phyloP scores from a whole-genome alignment of 2,888 invertebrate genomes.

The Sympetrum striolatum region DNA sequence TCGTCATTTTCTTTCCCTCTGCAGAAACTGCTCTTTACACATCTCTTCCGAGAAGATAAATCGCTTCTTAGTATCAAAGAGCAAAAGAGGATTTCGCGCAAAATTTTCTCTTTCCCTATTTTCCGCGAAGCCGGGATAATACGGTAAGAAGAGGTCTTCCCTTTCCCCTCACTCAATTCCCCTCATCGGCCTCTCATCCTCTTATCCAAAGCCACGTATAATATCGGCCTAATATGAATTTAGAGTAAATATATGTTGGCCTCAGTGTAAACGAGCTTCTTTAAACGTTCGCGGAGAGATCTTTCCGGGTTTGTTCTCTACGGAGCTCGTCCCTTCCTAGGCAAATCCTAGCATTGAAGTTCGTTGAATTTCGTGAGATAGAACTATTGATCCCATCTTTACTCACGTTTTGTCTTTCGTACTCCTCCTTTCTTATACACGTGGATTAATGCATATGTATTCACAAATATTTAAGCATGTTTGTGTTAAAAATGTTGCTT shows the following conservation, averaged over 20 bases:
- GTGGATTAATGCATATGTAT: too few species aligned
- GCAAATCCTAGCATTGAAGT: too few species aligned
- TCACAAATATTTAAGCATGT: too few species aligned
- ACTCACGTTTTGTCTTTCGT: too few species aligned
- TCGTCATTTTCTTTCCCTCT: background rate
- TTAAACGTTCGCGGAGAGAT: background rate
- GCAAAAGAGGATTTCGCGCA: background rate
- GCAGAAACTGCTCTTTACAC: background rate
- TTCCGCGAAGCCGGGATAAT: background rate
- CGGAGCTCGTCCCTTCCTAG: too few species aligned
- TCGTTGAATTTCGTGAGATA: too few species aligned
- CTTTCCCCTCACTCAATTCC: background rate
- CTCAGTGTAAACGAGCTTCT: background rate
- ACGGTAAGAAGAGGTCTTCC: background rate
- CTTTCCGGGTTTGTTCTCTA: too few species aligned
- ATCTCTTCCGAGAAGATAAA: background rate
- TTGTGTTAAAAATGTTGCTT: too few species aligned
- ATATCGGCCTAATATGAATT: background rate
- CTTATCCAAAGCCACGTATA: background rate
- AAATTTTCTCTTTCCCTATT: background rate
- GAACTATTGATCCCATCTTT: too few species aligned
- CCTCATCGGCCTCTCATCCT: background rate
- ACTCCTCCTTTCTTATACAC: too few species aligned
- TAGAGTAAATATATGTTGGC: background rate
- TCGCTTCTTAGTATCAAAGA: background rate